phyloP scores from a whole-genome alignment of 2,888 invertebrate genomes.

The Lithophane socia region DNA sequence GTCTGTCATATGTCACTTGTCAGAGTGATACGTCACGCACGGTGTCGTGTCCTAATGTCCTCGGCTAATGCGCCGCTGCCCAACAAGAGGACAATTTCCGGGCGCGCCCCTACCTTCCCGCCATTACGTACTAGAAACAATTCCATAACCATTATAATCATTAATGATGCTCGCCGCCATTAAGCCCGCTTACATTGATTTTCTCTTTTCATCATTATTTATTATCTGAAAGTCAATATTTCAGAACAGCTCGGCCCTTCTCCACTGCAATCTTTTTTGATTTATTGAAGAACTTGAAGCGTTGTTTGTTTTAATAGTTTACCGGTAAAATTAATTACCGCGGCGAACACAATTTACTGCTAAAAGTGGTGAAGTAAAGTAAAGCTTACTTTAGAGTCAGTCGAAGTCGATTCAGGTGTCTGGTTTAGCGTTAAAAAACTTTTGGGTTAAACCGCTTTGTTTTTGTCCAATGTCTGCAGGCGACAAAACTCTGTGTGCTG shows the following conservation, averaged over 20 bases:
- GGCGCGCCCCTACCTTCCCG: conserved; percentile 85
- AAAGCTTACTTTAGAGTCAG: conserved; percentile 39
- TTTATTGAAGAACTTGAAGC: conserved; percentile 67
- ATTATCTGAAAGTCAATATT: conserved; percentile 70
- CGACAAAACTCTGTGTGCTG: conserved; percentile 78
- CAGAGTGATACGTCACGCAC: conserved; percentile 82
- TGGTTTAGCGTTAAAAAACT: conserved; percentile 56
- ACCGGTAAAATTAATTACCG: conserved; percentile 64
- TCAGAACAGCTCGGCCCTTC: conserved; percentile 52
- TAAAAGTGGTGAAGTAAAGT: conserved; percentile 38
- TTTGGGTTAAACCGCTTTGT: conserved; percentile 72
- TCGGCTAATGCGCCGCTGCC: conserved; percentile 84
- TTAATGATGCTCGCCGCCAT: conserved; percentile 80
- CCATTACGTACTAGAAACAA: conserved; percentile 87
- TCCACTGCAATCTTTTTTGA: conserved; percentile 57
- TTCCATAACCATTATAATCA: conserved; percentile 85
- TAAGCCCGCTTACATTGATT: conserved; percentile 78
- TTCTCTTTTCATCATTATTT: conserved; percentile 73
- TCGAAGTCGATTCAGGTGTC: conserved; percentile 58
- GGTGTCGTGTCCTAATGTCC: conserved; percentile 84
- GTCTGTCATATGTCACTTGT: conserved; percentile 82
- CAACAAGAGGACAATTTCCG: conserved; percentile 89
- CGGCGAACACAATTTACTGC: conserved; percentile 50
- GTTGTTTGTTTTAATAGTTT: conserved; percentile 66
- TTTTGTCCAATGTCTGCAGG: conserved; percentile 71